Conservation (phyloP, 2,888 invertebrate genomes). For the Oeneis ivallda region DNA sequence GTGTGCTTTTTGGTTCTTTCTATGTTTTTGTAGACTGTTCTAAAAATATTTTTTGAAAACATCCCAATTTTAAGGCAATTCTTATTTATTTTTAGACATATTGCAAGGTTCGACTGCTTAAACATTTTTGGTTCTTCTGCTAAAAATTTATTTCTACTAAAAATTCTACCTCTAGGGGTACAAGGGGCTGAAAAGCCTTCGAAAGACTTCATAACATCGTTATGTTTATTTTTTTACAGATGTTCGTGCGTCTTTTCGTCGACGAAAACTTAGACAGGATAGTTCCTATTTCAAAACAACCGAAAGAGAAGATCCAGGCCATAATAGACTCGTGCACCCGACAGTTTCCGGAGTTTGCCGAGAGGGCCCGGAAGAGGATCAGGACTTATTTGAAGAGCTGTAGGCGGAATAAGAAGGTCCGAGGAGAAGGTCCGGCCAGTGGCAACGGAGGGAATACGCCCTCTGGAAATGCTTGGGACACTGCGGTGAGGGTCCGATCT, state of each 20-base stretch:
- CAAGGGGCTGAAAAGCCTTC: no score
- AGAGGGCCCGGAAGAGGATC: constrained; percentile 96
- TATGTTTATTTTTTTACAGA: constrained; percentile 82
- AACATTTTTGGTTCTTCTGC: no score
- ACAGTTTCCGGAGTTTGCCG: constrained; percentile 98
- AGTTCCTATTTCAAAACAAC: constrained; percentile 98
- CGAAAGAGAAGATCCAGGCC: constrained; percentile 98
- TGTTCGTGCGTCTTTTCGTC: constrained; percentile 98
- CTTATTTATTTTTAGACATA: no score
- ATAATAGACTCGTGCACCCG: constrained; percentile 98
- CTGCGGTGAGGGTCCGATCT: constrained; percentile 86
- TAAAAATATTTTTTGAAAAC: no score
- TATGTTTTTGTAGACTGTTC: no score
- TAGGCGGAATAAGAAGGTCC: constrained; percentile 94
- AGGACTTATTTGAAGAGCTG: constrained; percentile 98
- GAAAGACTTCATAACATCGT: neutral
- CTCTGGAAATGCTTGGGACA: constrained; percentile 89
- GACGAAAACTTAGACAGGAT: constrained; percentile 98
- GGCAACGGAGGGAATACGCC: constrained; percentile 65
- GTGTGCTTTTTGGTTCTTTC: no score
- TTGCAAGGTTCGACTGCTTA: no score
- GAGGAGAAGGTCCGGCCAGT: constrained; percentile 84
- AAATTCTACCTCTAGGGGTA: no score
- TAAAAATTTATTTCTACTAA: no score
- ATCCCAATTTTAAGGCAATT: no score